Percentiles rank a stretch among this genome's conserved stretches.
phyloP scores from a whole-genome alignment of 2,888 invertebrate species.

The Dynastes hyllus region DNA sequence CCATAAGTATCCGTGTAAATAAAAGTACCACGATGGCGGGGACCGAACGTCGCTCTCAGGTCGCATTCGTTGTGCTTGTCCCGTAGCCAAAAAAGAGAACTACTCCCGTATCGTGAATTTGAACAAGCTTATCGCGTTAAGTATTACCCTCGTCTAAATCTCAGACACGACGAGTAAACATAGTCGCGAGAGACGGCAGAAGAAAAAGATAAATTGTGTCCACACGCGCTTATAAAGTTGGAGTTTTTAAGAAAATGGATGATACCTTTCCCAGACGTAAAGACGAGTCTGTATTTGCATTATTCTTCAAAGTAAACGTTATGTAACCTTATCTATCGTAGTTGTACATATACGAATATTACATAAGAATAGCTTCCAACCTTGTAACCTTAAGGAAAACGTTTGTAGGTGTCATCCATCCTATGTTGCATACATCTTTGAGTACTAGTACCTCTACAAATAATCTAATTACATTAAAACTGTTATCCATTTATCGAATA shows the following conservation, averaged over 20 bases:
- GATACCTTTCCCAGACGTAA: slow-evolving; percentile 1
- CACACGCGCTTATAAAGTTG: slow-evolving; percentile 13
- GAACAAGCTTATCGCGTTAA: slow-evolving; percentile 41
- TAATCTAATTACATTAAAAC: too few relatives aligned
- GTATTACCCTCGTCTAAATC: slow-evolving; percentile 33
- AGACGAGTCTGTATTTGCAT: not conserved
- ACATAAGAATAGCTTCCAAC: too few relatives aligned
- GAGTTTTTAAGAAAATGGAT: not conserved
- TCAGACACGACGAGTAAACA: slow-evolving; percentile 30
- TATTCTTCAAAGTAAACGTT: slow-evolving; percentile 7
- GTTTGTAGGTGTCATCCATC: too few relatives aligned
- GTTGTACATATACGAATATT: not conserved
- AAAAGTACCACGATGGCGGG: slow-evolving; percentile 16
- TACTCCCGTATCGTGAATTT: slow-evolving; percentile 6
- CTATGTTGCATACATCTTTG: too few relatives aligned
- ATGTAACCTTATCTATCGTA: not conserved
- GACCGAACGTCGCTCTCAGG: slow-evolving; percentile 12
- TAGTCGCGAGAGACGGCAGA: slow-evolving; percentile 2
- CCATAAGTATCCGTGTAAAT: slow-evolving; percentile 35
- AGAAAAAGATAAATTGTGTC: slow-evolving; percentile 17
- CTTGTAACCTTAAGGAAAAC: too few relatives aligned
- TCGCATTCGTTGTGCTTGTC: not conserved
- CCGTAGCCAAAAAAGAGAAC: slow-evolving; percentile 22
- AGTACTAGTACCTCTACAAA: too few relatives aligned
- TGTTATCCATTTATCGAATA: too few relatives aligned